Evolutionary conservation across 2,888 invertebrate species (phyloP).

Genomic region (Polydrusus cervinus): DNA sequence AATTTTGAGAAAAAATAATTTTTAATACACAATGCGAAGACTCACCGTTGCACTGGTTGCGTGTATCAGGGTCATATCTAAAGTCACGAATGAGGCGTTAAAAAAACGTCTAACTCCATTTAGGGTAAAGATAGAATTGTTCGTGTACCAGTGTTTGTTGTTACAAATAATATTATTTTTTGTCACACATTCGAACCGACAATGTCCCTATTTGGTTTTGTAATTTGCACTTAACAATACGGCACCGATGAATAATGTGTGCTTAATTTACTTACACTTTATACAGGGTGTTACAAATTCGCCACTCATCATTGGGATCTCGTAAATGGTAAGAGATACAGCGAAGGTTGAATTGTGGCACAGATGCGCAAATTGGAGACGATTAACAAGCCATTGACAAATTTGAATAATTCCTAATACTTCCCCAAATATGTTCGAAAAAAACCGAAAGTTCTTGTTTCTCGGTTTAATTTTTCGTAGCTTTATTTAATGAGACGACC

Average conservation of each 20-base stretch:
- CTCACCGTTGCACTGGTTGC: background rate
- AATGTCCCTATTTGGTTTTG: constrained; percentile 13
- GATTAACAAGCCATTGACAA: too few relatives aligned
- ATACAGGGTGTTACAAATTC: too few relatives aligned
- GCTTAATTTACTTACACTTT: constrained; percentile 20
- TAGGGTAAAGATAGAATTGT: constrained; percentile 30
- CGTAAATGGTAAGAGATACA: too few relatives aligned
- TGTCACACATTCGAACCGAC: constrained; percentile 13
- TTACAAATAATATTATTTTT: constrained; percentile 33
- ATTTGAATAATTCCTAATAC: too few relatives aligned
- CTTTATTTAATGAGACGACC: too few relatives aligned
- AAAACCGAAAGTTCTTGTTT: too few relatives aligned
- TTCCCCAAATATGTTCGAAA: too few relatives aligned
- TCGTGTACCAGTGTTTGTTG: constrained; percentile 10
- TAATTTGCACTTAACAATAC: constrained; percentile 31
- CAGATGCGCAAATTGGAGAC: too few relatives aligned
- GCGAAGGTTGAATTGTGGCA: too few relatives aligned
- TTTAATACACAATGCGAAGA: background rate
- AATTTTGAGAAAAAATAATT: too few relatives aligned
- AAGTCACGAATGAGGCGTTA: constrained; percentile 36
- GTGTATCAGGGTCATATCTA: constrained; percentile 13
- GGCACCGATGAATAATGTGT: constrained; percentile 11
- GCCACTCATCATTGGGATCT: too few relatives aligned
- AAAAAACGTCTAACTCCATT: constrained; percentile 22
- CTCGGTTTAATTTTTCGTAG: too few relatives aligned